These are phyloP conservation scores for Macropodus opercularis DNA, from an alignment of 2,797 vertebrate genomes.

Conservation along the genomic window DNA sequence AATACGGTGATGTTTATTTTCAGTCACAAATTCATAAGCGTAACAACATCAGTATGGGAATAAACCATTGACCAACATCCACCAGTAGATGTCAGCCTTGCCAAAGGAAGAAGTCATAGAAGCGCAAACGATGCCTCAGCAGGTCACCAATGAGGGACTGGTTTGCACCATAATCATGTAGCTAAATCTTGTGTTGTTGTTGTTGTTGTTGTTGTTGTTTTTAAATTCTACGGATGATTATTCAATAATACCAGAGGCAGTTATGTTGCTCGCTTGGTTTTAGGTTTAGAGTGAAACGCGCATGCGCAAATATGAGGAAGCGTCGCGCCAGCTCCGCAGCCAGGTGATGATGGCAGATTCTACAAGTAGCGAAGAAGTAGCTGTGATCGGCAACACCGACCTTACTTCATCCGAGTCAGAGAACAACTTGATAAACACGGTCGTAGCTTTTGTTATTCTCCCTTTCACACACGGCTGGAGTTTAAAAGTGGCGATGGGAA, in stretches of 20 bases:
- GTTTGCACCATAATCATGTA: not conserved
- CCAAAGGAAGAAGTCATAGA: slow-evolving; percentile 1
- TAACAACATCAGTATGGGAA: not conserved
- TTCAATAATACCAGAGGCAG: too few species aligned
- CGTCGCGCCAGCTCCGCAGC: slow-evolving; percentile 53
- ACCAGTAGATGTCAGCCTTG: slow-evolving; percentile 63
- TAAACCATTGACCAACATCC: not conserved
- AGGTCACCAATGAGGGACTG: slow-evolving; percentile 6
- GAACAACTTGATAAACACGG: slow-evolving; percentile 83
- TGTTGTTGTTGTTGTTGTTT: too few species aligned
- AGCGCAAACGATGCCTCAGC: not conserved
- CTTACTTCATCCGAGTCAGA: slow-evolving; percentile 76
- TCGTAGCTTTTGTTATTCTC: slow-evolving; percentile 31
- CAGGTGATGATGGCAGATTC: slow-evolving; percentile 78
- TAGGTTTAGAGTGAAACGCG: slow-evolving; percentile 9
- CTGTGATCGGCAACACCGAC: slow-evolving; percentile 82
- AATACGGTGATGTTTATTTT: not conserved
- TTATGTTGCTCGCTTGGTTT: too few species aligned
- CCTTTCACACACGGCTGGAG: accelerated
- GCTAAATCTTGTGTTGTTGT: not conserved
- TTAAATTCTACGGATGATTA: too few species aligned
- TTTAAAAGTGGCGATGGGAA: slow-evolving; percentile 1
- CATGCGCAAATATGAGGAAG: slow-evolving; percentile 43
- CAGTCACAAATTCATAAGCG: too few species aligned
- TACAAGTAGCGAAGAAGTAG: slow-evolving; percentile 73